These are phyloP conservation scores for Cichlasoma orientale DNA, from an alignment of 2,797 vertebrate species.

Conservation along the genomic window DNA sequence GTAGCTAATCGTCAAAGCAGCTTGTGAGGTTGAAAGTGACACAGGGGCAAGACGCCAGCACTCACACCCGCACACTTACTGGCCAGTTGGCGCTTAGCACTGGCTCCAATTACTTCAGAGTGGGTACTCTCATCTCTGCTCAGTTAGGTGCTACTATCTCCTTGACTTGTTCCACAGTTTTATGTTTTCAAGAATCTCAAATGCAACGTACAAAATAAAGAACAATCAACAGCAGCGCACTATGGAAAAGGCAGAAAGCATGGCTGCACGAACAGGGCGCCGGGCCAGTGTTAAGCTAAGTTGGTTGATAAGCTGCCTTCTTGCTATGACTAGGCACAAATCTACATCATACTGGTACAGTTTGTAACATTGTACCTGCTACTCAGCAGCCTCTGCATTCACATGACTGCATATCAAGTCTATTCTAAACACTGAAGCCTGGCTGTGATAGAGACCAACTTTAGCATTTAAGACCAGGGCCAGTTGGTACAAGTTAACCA, in stretches of 20 bases:
- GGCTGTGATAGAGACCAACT: neutral
- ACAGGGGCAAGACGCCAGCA: constrained; percentile 61
- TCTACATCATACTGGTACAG: neutral
- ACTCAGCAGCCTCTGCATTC: neutral
- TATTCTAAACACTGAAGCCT: neutral
- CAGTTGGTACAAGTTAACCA: neutral
- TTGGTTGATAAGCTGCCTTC: neutral
- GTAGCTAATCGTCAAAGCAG: constrained; percentile 64
- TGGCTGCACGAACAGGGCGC: neutral
- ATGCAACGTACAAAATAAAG: neutral
- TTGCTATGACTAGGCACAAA: neutral
- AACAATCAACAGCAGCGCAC: neutral
- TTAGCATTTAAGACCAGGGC: neutral
- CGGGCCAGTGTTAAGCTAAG: neutral
- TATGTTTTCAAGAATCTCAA: neutral
- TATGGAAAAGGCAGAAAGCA: neutral
- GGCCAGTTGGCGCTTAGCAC: constrained; percentile 43
- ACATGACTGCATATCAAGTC: neutral
- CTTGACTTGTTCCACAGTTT: constrained; percentile 6
- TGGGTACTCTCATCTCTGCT: constrained; percentile 33
- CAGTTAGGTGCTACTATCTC: constrained; percentile 11
- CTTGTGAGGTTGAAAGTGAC: constrained; percentile 67
- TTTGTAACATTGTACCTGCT: neutral
- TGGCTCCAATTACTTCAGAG: constrained; percentile 52
- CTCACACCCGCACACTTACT: constrained; percentile 55